A percentile compares a stretch with the other conserved stretches of the same genome.
phyloP scores from a whole-genome alignment of 1,140 invertebrate genomes.

The Tetragonula clypearis region DNA sequence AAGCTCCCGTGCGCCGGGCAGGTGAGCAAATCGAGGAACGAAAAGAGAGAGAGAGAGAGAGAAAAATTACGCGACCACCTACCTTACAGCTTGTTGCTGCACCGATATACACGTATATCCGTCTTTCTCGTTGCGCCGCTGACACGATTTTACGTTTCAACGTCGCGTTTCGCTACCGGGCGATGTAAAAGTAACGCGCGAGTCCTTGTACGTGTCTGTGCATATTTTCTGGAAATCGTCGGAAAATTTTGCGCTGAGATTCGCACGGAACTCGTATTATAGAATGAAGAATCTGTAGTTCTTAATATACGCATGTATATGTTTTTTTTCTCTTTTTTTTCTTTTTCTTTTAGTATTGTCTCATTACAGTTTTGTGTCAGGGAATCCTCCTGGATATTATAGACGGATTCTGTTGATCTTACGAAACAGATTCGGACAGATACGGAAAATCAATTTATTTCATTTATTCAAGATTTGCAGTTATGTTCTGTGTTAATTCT shows the following conservation, averaged over 20 bases:
- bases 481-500: neutral
- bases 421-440: neutral
- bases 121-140: neutral
- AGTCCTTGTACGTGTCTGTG: neutral
- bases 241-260: no score
- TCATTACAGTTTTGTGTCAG: no score
- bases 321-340: no score
- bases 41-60: neutral
- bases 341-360: no score
- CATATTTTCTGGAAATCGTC: neutral
- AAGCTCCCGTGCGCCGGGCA: neutral
- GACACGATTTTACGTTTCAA: neutral
- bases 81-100: neutral
- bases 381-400: no score
- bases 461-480: neutral
- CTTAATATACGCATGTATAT: no score
- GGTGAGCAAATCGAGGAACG: conserved; percentile 39
- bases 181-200: neutral
- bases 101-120: neutral
- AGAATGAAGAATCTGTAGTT: no score
- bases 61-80: conserved; percentile 16
- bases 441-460: neutral
- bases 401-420: no score
- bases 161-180: no score
- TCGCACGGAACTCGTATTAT: no score